Evolutionary conservation across 2,888 invertebrate species (phyloP).

Genomic region (Plebejus anna): DNA sequence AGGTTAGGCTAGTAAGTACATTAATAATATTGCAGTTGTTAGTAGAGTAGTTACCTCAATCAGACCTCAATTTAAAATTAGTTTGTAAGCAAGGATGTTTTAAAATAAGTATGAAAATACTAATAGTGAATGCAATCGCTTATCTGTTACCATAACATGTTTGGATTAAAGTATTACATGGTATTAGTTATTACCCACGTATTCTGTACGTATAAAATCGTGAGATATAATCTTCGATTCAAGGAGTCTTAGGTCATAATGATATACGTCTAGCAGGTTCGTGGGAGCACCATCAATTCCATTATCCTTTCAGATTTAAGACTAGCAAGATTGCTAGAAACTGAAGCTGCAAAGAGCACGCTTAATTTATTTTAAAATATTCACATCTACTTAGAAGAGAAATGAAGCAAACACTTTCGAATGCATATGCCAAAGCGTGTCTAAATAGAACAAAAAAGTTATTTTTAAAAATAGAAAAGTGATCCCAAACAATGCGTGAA

Average conservation of each 20-base stretch:
- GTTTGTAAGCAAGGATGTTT: background rate
- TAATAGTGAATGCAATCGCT: background rate
- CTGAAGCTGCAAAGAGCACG: conserved; percentile 4
- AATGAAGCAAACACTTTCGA: conserved; percentile 18
- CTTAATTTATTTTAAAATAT: conserved; percentile 19
- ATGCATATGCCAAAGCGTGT: background rate
- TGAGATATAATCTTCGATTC: background rate
- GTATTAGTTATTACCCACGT: too few species aligned
- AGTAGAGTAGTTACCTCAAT: too few species aligned
- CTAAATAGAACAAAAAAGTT: conserved; percentile 33
- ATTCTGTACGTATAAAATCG: background rate
- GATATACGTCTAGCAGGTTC: conserved; percentile 6
- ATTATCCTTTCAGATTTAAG: conserved; percentile 11
- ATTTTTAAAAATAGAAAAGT: conserved; percentile 42
- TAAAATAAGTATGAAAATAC: background rate
- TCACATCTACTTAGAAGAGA: background rate
- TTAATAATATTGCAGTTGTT: background rate
- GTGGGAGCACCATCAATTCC: conserved; percentile 15
- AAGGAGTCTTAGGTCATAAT: conserved; percentile 6
- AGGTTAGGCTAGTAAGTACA: background rate
- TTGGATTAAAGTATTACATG: background rate
- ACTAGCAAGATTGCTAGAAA: conserved; percentile 1
- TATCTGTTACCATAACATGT: background rate
- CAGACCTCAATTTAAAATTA: too few species aligned
- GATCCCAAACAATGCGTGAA: conserved; percentile 46